Base-by-base conservation (phyloP, 2,113 vertebrate genomes). In the Myotis yumanensis region DNA sequence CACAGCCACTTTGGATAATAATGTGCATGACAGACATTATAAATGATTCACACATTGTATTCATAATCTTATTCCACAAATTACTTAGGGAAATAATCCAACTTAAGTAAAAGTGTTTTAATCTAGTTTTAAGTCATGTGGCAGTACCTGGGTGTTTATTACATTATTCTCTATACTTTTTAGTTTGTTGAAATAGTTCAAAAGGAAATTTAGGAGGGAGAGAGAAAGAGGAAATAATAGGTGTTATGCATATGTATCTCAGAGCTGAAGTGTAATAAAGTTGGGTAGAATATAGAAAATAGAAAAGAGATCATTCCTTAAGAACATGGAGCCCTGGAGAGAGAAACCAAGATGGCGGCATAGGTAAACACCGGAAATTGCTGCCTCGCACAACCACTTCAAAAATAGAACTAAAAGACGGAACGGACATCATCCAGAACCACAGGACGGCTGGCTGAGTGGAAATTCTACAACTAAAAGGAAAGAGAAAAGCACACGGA, bases 121-220 rank as follows among this genome's bases (percentile, higher is more conserved):
- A 52, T 62, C 30, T 46, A 82, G 57, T 71, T 69, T 69, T 30
- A 69, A 76, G 43, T 82, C 80, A 80, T 11, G 2, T 86, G 30
- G 64, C 52, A 72, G 32, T 89, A 66, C n/a, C 14, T 48, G 4
- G 35, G 57, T 93, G 54, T 69, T 73, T 32, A 22, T 80, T 75
- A 51, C 23, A 79, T 59, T 85, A 86, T 86, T 92, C 48, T 92
- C 71, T 95, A 5, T 57, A 48, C n/a, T 30, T 89, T 77, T 75
- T 80, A 76, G 43, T 76, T 30, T 75, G 43, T 77, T 89, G 79
- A 81, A 79, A 52, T 87, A 93, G 89, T 94, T 92, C 35, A 32
- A 72, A 83, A 92, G 76, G 86, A 83, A 94, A 83, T 82, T 71
- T 71, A 83, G 91, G 84, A 80, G 71, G 43, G 66, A 43, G 32